These are phyloP conservation scores for Wiebesia pumilae DNA, from an alignment of 1,140 invertebrate genomes.

Conservation along the genomic window DNA sequence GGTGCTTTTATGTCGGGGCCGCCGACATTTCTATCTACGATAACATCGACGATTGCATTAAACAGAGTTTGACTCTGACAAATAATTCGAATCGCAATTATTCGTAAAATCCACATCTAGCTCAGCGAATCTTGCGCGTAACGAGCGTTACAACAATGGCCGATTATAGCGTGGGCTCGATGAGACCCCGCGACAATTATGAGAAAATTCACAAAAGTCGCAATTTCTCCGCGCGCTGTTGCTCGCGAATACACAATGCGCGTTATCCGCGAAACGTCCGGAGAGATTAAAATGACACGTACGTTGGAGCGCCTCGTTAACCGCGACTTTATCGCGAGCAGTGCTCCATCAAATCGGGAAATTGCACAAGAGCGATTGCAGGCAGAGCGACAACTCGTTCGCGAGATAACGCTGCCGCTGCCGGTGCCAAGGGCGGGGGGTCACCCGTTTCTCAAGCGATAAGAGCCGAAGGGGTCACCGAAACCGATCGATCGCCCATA, in stretches of 20 bases:
- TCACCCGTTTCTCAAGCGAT: constrained; percentile 38
- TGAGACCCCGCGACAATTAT: constrained; percentile 6
- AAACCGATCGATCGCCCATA: constrained; percentile 3
- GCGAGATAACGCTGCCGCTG: background rate
- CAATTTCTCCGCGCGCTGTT: too few relatives aligned
- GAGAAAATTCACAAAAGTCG: constrained; percentile 7
- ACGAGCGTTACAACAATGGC: background rate
- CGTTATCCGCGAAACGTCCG: background rate
- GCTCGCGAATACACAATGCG: background rate
- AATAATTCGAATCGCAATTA: background rate
- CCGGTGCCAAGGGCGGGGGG: background rate
- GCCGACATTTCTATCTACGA: background rate
- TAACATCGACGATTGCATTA: background rate
- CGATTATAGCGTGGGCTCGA: background rate
- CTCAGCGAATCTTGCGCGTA: background rate
- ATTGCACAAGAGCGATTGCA: background rate
- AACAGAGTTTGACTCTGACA: background rate
- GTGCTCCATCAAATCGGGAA: background rate
- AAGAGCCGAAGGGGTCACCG: constrained; percentile 16
- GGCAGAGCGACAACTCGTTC: background rate
- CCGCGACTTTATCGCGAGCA: background rate
- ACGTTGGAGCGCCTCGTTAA: background rate
- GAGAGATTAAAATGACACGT: constrained; percentile 2
- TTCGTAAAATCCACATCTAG: too few relatives aligned
- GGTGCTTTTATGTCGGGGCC: background rate